Conservation (phyloP, 1,140 invertebrate genomes). For the Drosophila kanapiae region DNA sequence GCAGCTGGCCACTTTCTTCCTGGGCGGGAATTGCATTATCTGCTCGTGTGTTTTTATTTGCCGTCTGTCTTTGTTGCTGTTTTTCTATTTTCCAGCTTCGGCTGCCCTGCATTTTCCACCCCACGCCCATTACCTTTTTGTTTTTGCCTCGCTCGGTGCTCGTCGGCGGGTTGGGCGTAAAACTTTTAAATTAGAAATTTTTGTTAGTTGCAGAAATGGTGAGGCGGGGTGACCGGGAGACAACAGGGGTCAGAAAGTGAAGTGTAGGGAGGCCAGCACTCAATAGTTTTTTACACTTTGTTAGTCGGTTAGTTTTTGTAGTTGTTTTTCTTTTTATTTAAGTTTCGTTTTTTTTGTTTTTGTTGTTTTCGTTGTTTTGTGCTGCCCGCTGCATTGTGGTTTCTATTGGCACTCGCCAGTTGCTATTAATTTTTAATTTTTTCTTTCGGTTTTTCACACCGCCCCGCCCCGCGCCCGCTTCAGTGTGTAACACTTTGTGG, state of each 20-base stretch:
- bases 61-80: slow-evolving; percentile 54
- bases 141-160: slow-evolving; percentile 52
- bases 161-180: slow-evolving; percentile 68
- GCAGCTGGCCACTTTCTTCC: slow-evolving; percentile 55
- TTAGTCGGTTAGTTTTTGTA: slow-evolving; percentile 80
- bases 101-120: slow-evolving; percentile 56
- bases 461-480: neutral
- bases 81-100: slow-evolving; percentile 71
- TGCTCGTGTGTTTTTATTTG: slow-evolving; percentile 33
- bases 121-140: slow-evolving; percentile 22
- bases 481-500: slow-evolving; percentile 55
- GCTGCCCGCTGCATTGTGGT: slow-evolving; percentile 69
- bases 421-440: slow-evolving; percentile 82
- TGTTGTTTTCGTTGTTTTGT: slow-evolving; percentile 9
- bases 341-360: neutral
- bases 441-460: slow-evolving; percentile 30
- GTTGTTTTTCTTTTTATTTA: slow-evolving; percentile 11
- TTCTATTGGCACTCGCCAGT: slow-evolving; percentile 80
- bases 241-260: slow-evolving; percentile 34
- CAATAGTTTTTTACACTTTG: slow-evolving; percentile 81
- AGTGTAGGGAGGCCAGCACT: slow-evolving; percentile 63
- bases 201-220: slow-evolving; percentile 62
- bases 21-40: slow-evolving; percentile 81
- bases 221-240: slow-evolving; percentile 12
- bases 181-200: slow-evolving; percentile 84